Evolutionary conservation across 2,113 vertebrate species (phyloP).

Genomic region (Phyllostomus discolor): DNA sequence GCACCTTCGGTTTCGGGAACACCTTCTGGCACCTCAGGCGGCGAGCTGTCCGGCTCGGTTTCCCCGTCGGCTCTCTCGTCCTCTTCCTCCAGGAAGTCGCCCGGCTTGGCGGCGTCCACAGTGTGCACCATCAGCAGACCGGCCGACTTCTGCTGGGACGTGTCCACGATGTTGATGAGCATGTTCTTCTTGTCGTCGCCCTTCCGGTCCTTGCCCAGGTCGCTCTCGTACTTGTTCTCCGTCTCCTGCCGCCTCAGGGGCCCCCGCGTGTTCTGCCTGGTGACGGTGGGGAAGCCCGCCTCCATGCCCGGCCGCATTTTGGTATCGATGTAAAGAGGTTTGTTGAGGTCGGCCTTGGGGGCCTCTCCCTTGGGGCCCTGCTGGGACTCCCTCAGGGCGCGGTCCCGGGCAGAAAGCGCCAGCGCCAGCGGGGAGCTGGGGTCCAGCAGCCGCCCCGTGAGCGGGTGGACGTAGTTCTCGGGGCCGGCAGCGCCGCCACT

Average conservation of each 20-base stretch:
- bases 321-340: constrained; percentile 96
- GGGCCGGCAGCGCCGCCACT: constrained; percentile 75
- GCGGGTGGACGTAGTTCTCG: constrained; percentile 90
- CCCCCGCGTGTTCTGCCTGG: constrained; percentile 82
- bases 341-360: constrained; percentile 94
- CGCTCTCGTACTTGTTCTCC: constrained; percentile 89
- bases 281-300: constrained; percentile 83
- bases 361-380: constrained; percentile 86
- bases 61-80: constrained; percentile 75
- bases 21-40: constrained; percentile 80
- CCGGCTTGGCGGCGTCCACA: constrained; percentile 74
- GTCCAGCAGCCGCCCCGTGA: constrained; percentile 92
- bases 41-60: constrained; percentile 75
- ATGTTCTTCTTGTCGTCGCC: constrained; percentile 90
- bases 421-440: constrained; percentile 94
- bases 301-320: constrained; percentile 92
- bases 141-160: constrained; percentile 88
- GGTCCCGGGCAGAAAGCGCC: constrained; percentile 92
- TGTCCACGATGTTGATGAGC: constrained; percentile 85
- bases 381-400: constrained; percentile 92
- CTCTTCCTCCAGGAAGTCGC: constrained; percentile 76
- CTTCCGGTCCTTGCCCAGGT: constrained; percentile 82
- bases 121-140: constrained; percentile 97
- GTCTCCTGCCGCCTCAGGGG: constrained; percentile 88
- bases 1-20: constrained; percentile 79